Conservation (phyloP, 2,888 invertebrate species). For the Melanostoma mellinum region DNA sequence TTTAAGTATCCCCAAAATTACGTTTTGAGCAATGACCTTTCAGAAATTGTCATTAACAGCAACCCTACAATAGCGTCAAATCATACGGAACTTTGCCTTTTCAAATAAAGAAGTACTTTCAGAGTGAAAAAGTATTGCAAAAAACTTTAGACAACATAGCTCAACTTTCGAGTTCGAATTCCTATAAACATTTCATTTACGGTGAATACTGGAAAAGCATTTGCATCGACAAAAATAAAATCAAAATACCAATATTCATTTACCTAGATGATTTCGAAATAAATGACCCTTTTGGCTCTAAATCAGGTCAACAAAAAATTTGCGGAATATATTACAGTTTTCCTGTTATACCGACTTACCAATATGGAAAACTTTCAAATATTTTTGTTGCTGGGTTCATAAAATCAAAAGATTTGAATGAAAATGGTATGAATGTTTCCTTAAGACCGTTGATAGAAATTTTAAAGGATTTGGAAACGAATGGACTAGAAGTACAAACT, state of each 20-base stretch:
- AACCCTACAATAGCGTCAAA: neutral
- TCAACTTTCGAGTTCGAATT: neutral
- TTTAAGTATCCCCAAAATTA: slow-evolving; percentile 8
- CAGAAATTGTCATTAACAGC: slow-evolving; percentile 1
- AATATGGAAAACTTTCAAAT: slow-evolving; percentile 1
- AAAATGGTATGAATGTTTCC: slow-evolving; percentile 6
- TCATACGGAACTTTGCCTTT: slow-evolving; percentile 4
- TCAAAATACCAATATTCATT: neutral
- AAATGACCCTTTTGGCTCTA: slow-evolving; percentile 18
- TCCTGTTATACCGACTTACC: slow-evolving; percentile 20
- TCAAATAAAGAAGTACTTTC: slow-evolving; percentile 5
- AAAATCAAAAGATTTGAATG: slow-evolving; percentile 11
- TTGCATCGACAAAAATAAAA: neutral
- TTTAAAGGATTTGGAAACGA: slow-evolving; percentile 1
- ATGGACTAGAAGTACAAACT: neutral
- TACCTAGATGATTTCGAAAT: slow-evolving; percentile 30
- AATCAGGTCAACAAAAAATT: slow-evolving; percentile 13
- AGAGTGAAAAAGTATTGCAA: neutral
- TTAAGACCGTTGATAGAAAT: slow-evolving; percentile 10
- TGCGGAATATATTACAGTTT: slow-evolving; percentile 26
- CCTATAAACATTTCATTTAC: neutral
- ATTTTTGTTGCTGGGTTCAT: slow-evolving; percentile 27
- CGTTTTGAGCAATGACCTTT: slow-evolving; percentile 1
- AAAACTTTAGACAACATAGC: neutral
- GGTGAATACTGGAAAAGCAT: neutral